Evolutionary conservation across 2,113 vertebrate genomes (phyloP).

Genomic region (Hydropotes inermis): DNA sequence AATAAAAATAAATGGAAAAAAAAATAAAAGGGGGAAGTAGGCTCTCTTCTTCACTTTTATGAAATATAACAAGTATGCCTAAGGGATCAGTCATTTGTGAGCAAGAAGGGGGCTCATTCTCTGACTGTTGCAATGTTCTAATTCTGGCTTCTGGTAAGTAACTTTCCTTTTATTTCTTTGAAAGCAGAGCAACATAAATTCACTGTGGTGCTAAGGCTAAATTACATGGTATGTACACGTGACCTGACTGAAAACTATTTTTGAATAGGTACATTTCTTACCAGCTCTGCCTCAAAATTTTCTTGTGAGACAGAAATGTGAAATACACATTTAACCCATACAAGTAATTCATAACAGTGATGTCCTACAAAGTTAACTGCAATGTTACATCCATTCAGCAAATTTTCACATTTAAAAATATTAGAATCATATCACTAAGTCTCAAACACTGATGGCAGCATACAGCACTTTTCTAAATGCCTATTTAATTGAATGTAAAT

Average conservation of each 20-base stretch:
- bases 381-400: conserved; percentile 23
- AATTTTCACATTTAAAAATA: background rate
- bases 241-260: conserved; percentile 7
- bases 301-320: background rate
- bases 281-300: background rate
- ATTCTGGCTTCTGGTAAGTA: conserved; percentile 17
- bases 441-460: background rate
- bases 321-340: conserved; percentile 5
- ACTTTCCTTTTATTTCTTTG: conserved; percentile 46
- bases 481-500: background rate
- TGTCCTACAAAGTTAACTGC: background rate
- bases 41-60: background rate
- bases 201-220: background rate
- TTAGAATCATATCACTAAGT: background rate
- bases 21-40: background rate
- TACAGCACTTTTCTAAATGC: background rate
- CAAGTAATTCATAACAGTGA: background rate
- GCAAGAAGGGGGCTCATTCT: background rate
- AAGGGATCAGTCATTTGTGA: background rate
- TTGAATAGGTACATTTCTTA: background rate
- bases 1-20: too few species aligned
- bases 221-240: background rate
- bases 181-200: conserved; percentile 41
- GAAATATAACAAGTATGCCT: background rate
- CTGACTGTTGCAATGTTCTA: background rate